Conservation (phyloP, 2,888 invertebrate species). For the Pseudococcus viburni region DNA sequence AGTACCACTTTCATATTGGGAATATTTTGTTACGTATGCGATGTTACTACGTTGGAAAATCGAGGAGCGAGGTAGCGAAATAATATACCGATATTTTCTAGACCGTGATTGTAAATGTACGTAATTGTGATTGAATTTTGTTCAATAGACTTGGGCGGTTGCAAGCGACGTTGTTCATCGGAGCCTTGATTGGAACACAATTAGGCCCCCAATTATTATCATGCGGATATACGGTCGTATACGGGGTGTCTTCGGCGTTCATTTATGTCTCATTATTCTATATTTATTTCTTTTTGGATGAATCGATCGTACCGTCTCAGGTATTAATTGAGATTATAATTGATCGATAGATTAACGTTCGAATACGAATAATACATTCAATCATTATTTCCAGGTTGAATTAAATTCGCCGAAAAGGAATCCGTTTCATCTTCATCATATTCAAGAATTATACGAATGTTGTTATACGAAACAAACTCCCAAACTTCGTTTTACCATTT, state of each 20-base stretch:
- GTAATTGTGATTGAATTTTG: neutral
- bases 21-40: conserved; percentile 70
- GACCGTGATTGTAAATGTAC: neutral
- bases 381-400: neutral
- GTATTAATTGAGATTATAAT: neutral
- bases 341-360: neutral
- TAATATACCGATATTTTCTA: neutral
- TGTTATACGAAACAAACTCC: conserved; percentile 54
- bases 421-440: conserved; percentile 27
- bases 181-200: conserved; percentile 26
- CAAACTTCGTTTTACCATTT: conserved; percentile 16
- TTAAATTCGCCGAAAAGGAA: conserved; percentile 39
- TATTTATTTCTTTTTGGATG: conserved; percentile 19
- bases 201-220: neutral
- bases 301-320: conserved; percentile 50
- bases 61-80: conserved; percentile 69
- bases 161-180: conserved; percentile 16
- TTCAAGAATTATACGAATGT: conserved; percentile 5
- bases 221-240: neutral
- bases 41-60: conserved; percentile 70
- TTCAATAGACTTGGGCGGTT: conserved; percentile 24
- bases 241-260: neutral
- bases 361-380: neutral
- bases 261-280: conserved; percentile 23
- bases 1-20: conserved; percentile 70